Conservation (phyloP, 1,140 invertebrate species). For the Carposina sasakii region DNA sequence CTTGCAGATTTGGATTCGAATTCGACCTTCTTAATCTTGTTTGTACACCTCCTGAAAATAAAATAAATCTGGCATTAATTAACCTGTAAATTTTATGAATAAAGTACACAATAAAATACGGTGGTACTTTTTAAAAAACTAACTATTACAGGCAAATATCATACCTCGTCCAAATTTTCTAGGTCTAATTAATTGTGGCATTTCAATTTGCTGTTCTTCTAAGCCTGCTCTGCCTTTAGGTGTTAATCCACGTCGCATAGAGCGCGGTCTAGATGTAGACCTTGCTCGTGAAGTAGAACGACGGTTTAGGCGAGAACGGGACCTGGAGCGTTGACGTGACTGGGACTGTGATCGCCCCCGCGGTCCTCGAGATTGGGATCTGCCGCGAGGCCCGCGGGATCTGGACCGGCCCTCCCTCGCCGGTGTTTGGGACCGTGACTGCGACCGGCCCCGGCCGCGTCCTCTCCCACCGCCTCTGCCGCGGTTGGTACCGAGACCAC, state of each 20-base stretch:
- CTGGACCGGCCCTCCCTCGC: conserved; percentile 35
- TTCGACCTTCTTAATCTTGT: conserved; percentile 37
- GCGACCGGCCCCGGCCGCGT: conserved; percentile 31
- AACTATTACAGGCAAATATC: no score
- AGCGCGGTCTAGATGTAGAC: conserved; percentile 47
- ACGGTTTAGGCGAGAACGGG: conserved; percentile 41
- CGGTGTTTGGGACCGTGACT: conserved; percentile 26
- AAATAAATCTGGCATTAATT: not conserved
- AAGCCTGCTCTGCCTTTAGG: conserved; percentile 56
- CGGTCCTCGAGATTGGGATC: conserved; percentile 30
- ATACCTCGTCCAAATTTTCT: conserved; percentile 40
- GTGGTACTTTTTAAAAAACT: no score
- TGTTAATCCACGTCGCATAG: conserved; percentile 44
- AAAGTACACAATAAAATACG: no score
- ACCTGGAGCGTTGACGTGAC: conserved; percentile 30
- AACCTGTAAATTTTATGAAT: not conserved
- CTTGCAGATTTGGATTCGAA: conserved; percentile 36
- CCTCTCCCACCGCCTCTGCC: conserved; percentile 37
- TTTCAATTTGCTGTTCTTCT: conserved; percentile 38
- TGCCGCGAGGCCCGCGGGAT: conserved; percentile 32
- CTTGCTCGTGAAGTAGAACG: conserved; percentile 41
- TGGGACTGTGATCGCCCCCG: conserved; percentile 23
- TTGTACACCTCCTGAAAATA: conserved; percentile 39
- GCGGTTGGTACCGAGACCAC: conserved; percentile 21
- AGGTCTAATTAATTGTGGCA: conserved; percentile 40